Conservation (phyloP, 2,888 invertebrate species). For the Parasteatoda lunata region DNA sequence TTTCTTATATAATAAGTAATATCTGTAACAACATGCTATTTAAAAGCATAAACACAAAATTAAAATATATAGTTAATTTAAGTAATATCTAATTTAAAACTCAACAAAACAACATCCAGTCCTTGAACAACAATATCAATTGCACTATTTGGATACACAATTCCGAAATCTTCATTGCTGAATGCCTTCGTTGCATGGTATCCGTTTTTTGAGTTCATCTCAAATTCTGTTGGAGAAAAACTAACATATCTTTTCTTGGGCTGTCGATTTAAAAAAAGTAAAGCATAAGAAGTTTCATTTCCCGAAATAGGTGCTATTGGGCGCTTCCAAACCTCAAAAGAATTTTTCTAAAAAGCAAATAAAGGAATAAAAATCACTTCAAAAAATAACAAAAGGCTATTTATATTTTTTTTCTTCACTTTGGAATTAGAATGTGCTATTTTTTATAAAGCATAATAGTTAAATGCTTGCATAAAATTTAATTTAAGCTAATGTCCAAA, state of each 20-base stretch:
- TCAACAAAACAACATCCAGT: slow-evolving; percentile 42
- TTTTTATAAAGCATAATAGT: too few species aligned
- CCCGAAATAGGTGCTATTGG: slow-evolving; percentile 32
- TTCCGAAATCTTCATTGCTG: slow-evolving; percentile 9
- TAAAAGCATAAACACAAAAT: too few species aligned
- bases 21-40: too few species aligned
- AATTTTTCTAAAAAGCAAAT: slow-evolving; percentile 35
- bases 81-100: slow-evolving; percentile 12
- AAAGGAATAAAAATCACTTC: background rate
- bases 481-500: too few species aligned
- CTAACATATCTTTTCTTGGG: slow-evolving; percentile 9
- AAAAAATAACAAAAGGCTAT: background rate
- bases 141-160: slow-evolving; percentile 6
- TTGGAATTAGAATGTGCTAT: too few species aligned
- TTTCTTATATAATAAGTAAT: too few species aligned
- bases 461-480: too few species aligned
- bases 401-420: too few species aligned
- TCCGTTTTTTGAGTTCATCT: slow-evolving; percentile 22
- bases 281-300: slow-evolving; percentile 57
- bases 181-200: slow-evolving; percentile 39
- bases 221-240: background rate
- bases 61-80: background rate
- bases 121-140: slow-evolving; percentile 7
- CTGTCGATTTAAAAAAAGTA: slow-evolving; percentile 60
- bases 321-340: slow-evolving; percentile 51